Evolutionary conservation across 2,888 invertebrate species (phyloP).

Genomic region (Apocheima hispidaria): DNA sequence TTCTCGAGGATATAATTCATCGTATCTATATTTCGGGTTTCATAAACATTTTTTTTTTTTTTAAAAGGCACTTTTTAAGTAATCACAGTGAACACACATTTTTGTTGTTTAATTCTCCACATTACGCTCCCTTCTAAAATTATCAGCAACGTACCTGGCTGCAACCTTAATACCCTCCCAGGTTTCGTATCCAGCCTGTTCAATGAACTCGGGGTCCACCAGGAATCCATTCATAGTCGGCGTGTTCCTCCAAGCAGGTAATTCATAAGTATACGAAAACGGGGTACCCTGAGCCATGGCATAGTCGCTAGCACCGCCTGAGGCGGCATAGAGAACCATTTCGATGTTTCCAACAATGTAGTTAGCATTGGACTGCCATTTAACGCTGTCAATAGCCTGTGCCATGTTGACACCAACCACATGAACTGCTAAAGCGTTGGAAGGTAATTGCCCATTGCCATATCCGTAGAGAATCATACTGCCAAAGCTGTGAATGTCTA

Average conservation of each 20-base stretch:
- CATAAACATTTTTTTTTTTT: no score
- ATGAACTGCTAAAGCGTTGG: constrained; percentile 75
- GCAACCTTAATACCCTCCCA: constrained; percentile 86
- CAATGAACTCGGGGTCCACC: constrained; percentile 84
- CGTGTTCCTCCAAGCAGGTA: constrained; percentile 79
- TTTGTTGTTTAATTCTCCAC: constrained; percentile 15
- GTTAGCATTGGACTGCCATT: constrained; percentile 68
- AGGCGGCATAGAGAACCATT: constrained; percentile 81
- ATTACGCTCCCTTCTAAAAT: constrained; percentile 22
- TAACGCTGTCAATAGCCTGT: constrained; percentile 75
- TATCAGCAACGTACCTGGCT: constrained; percentile 61
- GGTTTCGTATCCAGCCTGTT: constrained; percentile 85
- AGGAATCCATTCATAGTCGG: constrained; percentile 77
- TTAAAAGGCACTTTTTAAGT: no score
- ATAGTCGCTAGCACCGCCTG: constrained; percentile 89
- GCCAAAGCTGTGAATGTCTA: constrained; percentile 92
- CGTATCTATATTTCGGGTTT: background rate
- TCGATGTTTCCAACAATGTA: constrained; percentile 83
- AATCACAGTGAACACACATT: no score
- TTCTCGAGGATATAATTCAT: no score
- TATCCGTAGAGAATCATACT: constrained; percentile 82
- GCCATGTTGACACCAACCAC: constrained; percentile 71
- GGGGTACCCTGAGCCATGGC: constrained; percentile 81
- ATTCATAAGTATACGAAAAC: constrained; percentile 87
- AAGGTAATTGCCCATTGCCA: constrained; percentile 74